Evolutionary conservation across 2,113 vertebrate species (phyloP).

Genomic region (Bettongia penicillata): DNA sequence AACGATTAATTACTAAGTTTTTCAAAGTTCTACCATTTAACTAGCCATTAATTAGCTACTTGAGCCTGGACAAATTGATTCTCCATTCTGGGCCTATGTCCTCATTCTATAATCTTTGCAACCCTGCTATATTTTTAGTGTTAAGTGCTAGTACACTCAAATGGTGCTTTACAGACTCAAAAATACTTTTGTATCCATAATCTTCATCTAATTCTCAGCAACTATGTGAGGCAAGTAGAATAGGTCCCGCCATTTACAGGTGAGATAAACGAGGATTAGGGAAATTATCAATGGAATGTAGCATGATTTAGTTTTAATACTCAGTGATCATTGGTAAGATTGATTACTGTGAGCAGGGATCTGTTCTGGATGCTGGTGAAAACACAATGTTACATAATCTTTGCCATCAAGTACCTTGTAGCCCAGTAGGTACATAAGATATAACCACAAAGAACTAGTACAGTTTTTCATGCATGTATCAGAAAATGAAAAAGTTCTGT

Average conservation of each 20-base stretch:
- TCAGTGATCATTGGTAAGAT: neutral
- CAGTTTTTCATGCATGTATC: neutral
- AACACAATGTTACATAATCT: neutral
- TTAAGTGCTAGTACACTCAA: too few species aligned
- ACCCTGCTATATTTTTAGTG: neutral
- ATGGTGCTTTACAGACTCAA: neutral
- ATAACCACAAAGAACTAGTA: too few species aligned
- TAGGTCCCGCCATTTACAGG: neutral
- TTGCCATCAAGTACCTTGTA: neutral
- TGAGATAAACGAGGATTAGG: neutral
- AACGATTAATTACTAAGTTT: neutral
- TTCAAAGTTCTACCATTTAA: neutral
- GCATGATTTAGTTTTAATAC: neutral
- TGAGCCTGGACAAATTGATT: conserved; percentile 9
- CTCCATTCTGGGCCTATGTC: neutral
- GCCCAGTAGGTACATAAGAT: too few species aligned
- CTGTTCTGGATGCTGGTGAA: neutral
- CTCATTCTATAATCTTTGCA: neutral
- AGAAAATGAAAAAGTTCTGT: neutral
- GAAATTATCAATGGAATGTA: neutral
- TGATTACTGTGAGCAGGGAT: neutral
- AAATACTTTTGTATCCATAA: neutral
- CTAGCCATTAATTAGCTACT: neutral
- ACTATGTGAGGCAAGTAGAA: neutral
- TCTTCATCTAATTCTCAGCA: neutral